Conservation (phyloP, 2,888 invertebrate species). For the Xylocampa areola region DNA sequence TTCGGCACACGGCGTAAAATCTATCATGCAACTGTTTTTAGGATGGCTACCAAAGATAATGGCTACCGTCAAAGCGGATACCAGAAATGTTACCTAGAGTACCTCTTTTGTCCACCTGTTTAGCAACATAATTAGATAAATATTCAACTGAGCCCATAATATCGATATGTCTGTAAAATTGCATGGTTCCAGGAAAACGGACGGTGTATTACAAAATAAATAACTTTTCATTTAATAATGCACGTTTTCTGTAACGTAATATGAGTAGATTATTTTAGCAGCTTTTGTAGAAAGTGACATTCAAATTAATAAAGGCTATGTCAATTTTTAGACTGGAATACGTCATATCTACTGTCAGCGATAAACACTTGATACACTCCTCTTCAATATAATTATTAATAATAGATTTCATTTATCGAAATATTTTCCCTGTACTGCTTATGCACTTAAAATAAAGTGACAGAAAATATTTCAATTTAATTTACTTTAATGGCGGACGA, state of each 20-base stretch:
- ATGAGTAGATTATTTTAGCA: neutral
- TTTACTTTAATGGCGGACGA: conserved; percentile 54
- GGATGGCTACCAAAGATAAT: too few relatives aligned
- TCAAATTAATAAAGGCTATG: neutral
- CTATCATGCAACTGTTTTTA: conserved; percentile 21
- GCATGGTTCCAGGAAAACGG: conserved; percentile 23
- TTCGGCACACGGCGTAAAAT: conserved; percentile 6
- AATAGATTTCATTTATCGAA: neutral
- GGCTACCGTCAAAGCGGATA: conserved; percentile 7
- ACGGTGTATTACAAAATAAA: conserved; percentile 7
- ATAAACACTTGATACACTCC: neutral
- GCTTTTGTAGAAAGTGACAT: neutral
- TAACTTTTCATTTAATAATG: conserved; percentile 13
- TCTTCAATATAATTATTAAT: conserved; percentile 13
- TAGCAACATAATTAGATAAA: conserved; percentile 46
- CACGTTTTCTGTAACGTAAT: neutral
- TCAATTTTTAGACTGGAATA: too few relatives aligned
- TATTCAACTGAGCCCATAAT: conserved; percentile 19
- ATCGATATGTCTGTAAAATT: conserved; percentile 21
- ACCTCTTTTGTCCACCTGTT: conserved; percentile 34
- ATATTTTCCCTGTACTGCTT: neutral
- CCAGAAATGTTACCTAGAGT: conserved; percentile 30
- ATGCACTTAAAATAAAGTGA: conserved; percentile 24
- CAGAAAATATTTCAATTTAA: conserved; percentile 54
- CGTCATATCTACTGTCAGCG: neutral